Percentiles rank a stretch among this genome's conserved stretches.
phyloP scores from a whole-genome alignment of 2,113 vertebrate species.

The Pygathrix nemaeus region DNA sequence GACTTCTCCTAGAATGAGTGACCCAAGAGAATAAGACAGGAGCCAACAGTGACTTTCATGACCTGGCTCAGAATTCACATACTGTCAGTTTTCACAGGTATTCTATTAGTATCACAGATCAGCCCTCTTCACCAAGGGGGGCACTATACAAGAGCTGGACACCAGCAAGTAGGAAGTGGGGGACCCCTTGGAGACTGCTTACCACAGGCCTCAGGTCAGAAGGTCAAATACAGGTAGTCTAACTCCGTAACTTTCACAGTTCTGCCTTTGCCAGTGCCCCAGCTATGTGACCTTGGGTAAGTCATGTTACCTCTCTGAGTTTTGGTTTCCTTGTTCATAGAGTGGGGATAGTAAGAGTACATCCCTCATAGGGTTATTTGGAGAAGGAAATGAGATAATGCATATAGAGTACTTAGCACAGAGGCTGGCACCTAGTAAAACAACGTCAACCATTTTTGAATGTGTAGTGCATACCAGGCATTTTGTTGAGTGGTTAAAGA shows the following conservation, averaged over 20 bases:
- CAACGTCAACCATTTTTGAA: neutral
- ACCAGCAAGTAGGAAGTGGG: neutral
- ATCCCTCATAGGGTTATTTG: neutral
- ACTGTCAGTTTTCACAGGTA: neutral
- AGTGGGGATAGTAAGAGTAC: neutral
- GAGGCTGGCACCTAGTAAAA: neutral
- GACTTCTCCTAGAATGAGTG: neutral
- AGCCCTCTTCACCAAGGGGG: neutral
- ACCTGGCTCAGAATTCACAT: neutral
- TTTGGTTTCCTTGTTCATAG: neutral
- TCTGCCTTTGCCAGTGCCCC: neutral
- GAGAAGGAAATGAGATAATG: neutral
- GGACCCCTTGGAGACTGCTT: neutral
- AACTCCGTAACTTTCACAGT: neutral
- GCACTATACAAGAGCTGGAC: neutral
- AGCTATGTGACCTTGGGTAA: neutral
- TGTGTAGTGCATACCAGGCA: neutral
- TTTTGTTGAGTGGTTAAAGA: neutral
- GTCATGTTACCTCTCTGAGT: neutral
- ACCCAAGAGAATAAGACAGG: neutral
- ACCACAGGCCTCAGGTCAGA: neutral
- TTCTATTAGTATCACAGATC: neutral
- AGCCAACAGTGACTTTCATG: neutral
- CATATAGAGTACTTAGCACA: neutral
- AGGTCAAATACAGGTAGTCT: neutral